A percentile compares a stretch with the other conserved stretches of the same genome.
Evolutionary conservation across 2,797 vertebrate species (phyloP).

Genomic region (Melanotaenia parkinsoni): DNA sequence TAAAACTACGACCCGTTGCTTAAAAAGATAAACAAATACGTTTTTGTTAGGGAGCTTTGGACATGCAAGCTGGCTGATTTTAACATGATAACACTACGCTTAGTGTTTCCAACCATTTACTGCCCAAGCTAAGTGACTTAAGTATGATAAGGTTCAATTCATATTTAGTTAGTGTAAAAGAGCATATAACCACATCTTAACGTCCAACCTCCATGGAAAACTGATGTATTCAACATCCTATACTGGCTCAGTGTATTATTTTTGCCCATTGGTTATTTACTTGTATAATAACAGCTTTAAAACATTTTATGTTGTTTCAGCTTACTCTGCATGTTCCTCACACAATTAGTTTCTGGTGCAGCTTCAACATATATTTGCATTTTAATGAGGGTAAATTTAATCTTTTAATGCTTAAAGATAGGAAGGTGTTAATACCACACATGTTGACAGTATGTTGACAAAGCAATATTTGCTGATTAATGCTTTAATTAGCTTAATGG

Average conservation of each 20-base stretch:
- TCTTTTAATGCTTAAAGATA: constrained; percentile 13
- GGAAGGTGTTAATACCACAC: constrained; percentile 21
- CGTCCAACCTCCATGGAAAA: background rate
- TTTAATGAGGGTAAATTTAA: constrained; percentile 13
- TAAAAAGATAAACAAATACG: background rate
- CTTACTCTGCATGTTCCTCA: background rate
- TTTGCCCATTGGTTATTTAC: background rate
- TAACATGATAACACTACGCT: background rate
- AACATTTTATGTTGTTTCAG: background rate
- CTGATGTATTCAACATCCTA: background rate
- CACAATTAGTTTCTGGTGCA: constrained; percentile 9
- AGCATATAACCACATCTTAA: background rate
- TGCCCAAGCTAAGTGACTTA: background rate
- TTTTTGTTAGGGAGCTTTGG: background rate
- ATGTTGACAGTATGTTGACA: constrained; percentile 33
- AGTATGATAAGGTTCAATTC: background rate
- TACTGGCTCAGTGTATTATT: background rate
- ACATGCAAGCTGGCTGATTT: background rate
- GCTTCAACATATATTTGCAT: constrained; percentile 15
- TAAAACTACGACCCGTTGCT: background rate
- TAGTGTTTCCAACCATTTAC: background rate
- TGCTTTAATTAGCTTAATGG: constrained; percentile 55
- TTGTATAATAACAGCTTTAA: background rate
- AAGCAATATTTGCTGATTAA: constrained; percentile 48
- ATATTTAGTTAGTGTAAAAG: background rate